phyloP scores from a whole-genome alignment of 2,888 invertebrate genomes.

The Chymomyza fuscimana region DNA sequence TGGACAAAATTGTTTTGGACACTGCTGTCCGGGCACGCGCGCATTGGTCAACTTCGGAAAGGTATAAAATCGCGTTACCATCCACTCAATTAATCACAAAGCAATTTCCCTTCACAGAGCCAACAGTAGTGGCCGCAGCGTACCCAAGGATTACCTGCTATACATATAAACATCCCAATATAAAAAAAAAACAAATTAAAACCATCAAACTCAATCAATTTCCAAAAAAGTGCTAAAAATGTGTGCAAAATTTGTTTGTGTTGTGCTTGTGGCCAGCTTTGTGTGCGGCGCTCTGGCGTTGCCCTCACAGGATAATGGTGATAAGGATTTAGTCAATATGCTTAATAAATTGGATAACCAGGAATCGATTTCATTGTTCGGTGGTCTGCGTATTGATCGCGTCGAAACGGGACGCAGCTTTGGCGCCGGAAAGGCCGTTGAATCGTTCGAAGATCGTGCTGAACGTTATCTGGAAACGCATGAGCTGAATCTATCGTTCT shows the following conservation, averaged over 20 bases:
- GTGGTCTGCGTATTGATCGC: conserved; percentile 79
- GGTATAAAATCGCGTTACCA: conserved; percentile 76
- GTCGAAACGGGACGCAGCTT: conserved; percentile 76
- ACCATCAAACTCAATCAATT: conserved; percentile 12
- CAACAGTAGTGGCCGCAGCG: conserved; percentile 61
- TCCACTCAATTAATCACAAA: conserved; percentile 79
- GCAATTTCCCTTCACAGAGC: conserved; percentile 75
- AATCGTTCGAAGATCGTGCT: conserved; percentile 80
- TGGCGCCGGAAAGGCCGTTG: conserved; percentile 69
- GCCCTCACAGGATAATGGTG: conserved; percentile 77
- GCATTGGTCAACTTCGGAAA: conserved; percentile 47
- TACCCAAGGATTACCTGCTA: conserved; percentile 51
- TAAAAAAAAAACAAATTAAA: conserved; percentile 21
- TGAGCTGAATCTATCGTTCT: conserved; percentile 80
- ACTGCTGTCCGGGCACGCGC: conserved; percentile 44
- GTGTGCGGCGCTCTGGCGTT: conserved; percentile 73
- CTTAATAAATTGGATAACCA: conserved; percentile 80
- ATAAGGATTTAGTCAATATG: conserved; percentile 80
- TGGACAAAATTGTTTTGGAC: conserved; percentile 39
- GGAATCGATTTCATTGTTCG: conserved; percentile 78
- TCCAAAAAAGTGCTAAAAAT: conserved; percentile 52
- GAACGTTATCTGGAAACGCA: conserved; percentile 80
- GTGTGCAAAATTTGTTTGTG: conserved; percentile 78
- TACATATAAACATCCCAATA: conserved; percentile 13
- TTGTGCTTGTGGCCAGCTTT: conserved; percentile 76